Percentiles rank a stretch among this genome's conserved stretches.
Conservation (phyloP, 1,140 invertebrate genomes). For the Bathynomus jamesi region DNA sequence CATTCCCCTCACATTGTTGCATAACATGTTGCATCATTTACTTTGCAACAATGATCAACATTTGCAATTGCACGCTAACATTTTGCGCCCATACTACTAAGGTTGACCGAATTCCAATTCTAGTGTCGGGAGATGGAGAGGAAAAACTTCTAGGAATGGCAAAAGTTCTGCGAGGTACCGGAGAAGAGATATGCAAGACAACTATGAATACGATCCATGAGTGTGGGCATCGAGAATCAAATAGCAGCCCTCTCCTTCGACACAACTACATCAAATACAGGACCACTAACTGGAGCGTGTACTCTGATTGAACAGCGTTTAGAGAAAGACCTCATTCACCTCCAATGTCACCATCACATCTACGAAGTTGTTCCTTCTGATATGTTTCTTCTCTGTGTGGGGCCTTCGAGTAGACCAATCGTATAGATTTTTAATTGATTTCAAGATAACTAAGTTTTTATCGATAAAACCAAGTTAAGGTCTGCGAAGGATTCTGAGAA, state of each 20-base stretch:
- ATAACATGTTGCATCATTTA: too few relatives aligned
- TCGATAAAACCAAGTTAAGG: constrained; percentile 12
- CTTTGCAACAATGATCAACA: too few relatives aligned
- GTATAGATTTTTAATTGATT: constrained; percentile 19
- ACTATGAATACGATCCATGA: constrained; percentile 15
- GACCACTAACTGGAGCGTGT: constrained; percentile 12
- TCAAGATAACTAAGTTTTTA: constrained; percentile 9
- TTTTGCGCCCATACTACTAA: too few relatives aligned
- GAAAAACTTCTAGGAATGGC: constrained; percentile 21
- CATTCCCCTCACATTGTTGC: too few relatives aligned
- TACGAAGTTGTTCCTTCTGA: constrained; percentile 13
- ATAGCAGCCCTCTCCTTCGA: constrained; percentile 14
- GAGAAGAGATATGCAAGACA: constrained; percentile 15
- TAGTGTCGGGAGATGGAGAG: constrained; percentile 21
- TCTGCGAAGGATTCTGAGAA: constrained; percentile 2
- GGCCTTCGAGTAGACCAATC: constrained; percentile 15
- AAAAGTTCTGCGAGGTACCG: constrained; percentile 19
- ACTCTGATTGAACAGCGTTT: constrained; percentile 2
- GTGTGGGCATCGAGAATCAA: constrained; percentile 10
- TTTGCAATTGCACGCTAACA: too few relatives aligned
- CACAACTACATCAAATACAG: constrained; percentile 20
- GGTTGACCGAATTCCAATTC: constrained; percentile 22
- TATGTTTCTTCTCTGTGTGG: constrained; percentile 9
- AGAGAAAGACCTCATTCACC: background rate
- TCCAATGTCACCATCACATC: constrained; percentile 22